These are phyloP conservation scores for Megaceryle torquata DNA, from an alignment of 2,113 vertebrate species.

Conservation along the genomic window DNA sequence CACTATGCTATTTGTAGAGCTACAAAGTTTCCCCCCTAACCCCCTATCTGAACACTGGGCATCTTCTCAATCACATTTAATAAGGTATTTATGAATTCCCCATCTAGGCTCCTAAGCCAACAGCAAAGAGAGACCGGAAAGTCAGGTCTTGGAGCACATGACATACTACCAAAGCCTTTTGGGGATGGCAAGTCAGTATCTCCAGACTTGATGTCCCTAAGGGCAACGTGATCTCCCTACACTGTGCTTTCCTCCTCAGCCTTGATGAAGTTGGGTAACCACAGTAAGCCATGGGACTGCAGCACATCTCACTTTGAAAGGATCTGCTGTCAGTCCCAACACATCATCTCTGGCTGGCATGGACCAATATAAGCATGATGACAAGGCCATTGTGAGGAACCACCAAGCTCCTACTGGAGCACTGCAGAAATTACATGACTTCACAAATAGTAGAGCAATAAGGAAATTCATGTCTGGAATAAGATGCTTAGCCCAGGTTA, in stretches of 20 bases:
- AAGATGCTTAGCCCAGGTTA: background rate
- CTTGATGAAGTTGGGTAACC: background rate
- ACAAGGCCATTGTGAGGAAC: background rate
- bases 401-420: background rate
- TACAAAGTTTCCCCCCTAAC: fast-evolving
- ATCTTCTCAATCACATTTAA: background rate
- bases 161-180: background rate
- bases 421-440: fast-evolving
- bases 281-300: background rate
- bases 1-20: background rate
- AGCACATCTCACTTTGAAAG: fast-evolving
- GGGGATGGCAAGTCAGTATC: background rate
- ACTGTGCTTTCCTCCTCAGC: background rate
- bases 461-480: background rate
- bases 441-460: background rate
- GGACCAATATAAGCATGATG: background rate
- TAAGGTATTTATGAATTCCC: background rate
- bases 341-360: background rate
- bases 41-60: background rate
- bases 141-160: background rate
- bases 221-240: background rate
- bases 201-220: background rate
- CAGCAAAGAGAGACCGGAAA: background rate
- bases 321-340: background rate
- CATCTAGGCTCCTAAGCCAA: background rate